A percentile compares a stretch with the other conserved stretches of the same genome.
These are phyloP conservation scores for Drosophila pandora DNA, from an alignment of 1,140 invertebrate species.

Conservation along the genomic window DNA sequence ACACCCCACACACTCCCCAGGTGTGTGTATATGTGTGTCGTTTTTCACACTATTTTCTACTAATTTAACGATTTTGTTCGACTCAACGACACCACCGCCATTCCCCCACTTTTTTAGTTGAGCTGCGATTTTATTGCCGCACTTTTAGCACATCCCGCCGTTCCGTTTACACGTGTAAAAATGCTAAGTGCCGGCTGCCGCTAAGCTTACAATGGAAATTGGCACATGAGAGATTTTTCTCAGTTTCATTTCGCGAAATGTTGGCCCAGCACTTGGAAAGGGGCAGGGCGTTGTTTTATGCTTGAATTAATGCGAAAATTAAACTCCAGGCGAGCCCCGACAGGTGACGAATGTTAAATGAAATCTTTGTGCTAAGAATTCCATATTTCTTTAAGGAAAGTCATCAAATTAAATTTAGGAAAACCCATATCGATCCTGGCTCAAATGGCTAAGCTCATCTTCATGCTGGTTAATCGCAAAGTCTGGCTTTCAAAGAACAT, in stretches of 20 bases:
- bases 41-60: conserved; percentile 81
- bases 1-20: background rate
- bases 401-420: too few relatives aligned
- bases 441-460: background rate
- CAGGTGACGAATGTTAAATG: background rate
- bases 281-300: conserved; percentile 24
- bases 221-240: conserved; percentile 42
- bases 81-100: conserved; percentile 28
- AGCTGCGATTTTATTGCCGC: conserved; percentile 68
- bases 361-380: background rate
- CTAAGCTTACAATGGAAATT: conserved; percentile 55
- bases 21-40: conserved; percentile 15
- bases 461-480: background rate
- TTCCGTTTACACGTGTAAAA: conserved; percentile 51
- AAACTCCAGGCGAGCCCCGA: background rate
- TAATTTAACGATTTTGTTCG: conserved; percentile 78
- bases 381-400: too few relatives aligned
- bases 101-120: background rate
- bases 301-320: conserved; percentile 41
- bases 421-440: background rate
- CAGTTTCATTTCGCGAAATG: conserved; percentile 7
- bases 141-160: conserved; percentile 66
- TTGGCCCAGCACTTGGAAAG: background rate
- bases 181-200: conserved; percentile 38
- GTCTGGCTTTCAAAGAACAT: conserved; percentile 41